Evolutionary conservation across 2,888 invertebrate species (phyloP).

Genomic region (Brachypalpus laphriformis): DNA sequence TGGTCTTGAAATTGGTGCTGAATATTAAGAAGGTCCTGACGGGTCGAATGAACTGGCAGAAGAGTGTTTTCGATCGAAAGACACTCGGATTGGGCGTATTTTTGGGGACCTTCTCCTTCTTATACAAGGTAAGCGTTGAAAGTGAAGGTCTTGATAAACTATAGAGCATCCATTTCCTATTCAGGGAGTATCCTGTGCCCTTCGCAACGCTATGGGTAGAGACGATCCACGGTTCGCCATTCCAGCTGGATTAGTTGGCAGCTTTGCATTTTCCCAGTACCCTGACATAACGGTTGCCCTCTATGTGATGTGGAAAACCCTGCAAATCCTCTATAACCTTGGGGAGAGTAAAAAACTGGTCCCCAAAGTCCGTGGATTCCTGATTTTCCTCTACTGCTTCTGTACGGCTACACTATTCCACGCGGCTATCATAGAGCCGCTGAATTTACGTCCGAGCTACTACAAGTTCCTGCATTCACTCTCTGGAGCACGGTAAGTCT

Average conservation of each 20-base stretch:
- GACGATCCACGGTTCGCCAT: conserved; percentile 87
- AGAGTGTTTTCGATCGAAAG: conserved; percentile 84
- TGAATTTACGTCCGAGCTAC: conserved; percentile 90
- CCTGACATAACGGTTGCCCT: conserved; percentile 91
- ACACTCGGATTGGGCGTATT: conserved; percentile 87
- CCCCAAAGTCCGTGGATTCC: conserved; percentile 88
- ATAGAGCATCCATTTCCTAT: background rate
- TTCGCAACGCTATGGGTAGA: conserved; percentile 85
- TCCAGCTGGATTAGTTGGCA: conserved; percentile 88
- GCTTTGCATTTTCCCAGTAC: conserved; percentile 88
- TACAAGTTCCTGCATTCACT: conserved; percentile 90
- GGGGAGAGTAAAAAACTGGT: conserved; percentile 87
- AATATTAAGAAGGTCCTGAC: conserved; percentile 84
- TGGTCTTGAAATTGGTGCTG: conserved; percentile 85
- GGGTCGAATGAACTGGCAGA: conserved; percentile 84
- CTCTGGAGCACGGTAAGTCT: conserved; percentile 87
- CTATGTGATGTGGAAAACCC: conserved; percentile 91
- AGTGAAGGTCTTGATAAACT: background rate
- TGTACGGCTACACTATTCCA: conserved; percentile 91
- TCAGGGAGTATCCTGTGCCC: conserved; percentile 87
- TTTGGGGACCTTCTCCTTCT: conserved; percentile 87
- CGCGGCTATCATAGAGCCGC: conserved; percentile 90
- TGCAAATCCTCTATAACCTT: conserved; percentile 89
- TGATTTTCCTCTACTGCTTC: conserved; percentile 88
- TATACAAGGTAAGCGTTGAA: conserved; percentile 86